Percentiles rank a stretch among this genome's conserved stretches.
Evolutionary conservation across 2,113 vertebrate species (phyloP).

Genomic region (Scatophagus argus): DNA sequence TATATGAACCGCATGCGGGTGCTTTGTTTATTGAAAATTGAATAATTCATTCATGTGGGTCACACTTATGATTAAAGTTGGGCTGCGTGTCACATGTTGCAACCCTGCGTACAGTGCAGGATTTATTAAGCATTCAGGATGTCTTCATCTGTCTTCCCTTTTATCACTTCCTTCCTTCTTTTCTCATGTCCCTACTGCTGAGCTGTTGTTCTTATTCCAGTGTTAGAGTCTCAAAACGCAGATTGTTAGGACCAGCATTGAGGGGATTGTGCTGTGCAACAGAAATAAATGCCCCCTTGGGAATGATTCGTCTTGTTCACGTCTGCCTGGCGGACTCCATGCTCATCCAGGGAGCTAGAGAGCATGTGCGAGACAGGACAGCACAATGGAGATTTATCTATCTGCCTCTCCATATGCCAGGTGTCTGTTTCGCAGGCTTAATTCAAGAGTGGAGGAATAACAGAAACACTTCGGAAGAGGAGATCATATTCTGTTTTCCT

Average conservation of each 20-base stretch:
- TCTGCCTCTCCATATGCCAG: slow-evolving; percentile 58
- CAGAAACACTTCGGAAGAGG: slow-evolving; percentile 50
- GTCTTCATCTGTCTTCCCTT: slow-evolving; percentile 58
- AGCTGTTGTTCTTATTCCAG: slow-evolving; percentile 44
- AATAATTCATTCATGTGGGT: slow-evolving; percentile 49
- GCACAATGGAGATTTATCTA: slow-evolving; percentile 76
- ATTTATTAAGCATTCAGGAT: slow-evolving; percentile 52
- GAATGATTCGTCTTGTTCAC: slow-evolving; percentile 80
- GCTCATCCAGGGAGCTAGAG: slow-evolving; percentile 56
- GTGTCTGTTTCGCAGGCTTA: slow-evolving; percentile 60
- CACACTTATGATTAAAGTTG: slow-evolving; percentile 56
- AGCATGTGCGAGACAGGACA: slow-evolving; percentile 69
- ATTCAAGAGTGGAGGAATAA: slow-evolving; percentile 39
- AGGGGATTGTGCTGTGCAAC: slow-evolving; percentile 68
- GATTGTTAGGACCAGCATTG: slow-evolving; percentile 78
- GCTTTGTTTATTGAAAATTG: slow-evolving; percentile 52
- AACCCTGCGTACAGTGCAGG: background rate
- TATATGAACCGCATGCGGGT: slow-evolving; percentile 43
- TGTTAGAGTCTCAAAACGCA: slow-evolving; percentile 65
- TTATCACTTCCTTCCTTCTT: slow-evolving; percentile 67
- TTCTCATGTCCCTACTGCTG: slow-evolving; percentile 39
- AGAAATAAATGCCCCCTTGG: slow-evolving; percentile 80
- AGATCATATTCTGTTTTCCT: slow-evolving; percentile 35
- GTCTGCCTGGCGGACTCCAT: slow-evolving; percentile 57
- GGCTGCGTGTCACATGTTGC: slow-evolving; percentile 17